Conservation (phyloP, 2,113 vertebrate species). For the Gallinago undulata region DNA sequence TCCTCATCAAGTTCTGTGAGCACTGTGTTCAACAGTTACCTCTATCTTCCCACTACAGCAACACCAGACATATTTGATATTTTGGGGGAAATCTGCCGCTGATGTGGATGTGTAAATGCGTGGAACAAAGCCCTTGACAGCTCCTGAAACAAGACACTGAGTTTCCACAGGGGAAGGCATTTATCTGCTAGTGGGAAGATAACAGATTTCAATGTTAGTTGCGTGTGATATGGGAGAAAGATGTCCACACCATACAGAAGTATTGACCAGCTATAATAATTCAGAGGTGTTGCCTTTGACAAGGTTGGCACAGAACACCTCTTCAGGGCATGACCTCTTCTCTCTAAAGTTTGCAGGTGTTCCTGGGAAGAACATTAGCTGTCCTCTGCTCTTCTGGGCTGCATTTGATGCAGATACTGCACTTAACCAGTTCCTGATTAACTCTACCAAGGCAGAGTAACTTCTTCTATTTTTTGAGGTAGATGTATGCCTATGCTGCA, state of each 20-base stretch:
- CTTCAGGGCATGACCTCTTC: rapidly evolving
- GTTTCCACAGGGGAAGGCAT: not conserved
- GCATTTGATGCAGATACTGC: not conserved
- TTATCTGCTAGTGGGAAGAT: not conserved
- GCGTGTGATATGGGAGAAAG: not conserved
- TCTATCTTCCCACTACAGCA: not conserved
- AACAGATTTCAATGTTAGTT: not conserved
- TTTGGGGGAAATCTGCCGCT: not conserved
- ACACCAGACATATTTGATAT: not conserved
- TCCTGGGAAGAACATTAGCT: not conserved
- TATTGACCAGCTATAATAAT: not conserved
- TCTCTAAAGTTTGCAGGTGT: not conserved
- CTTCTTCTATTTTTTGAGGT: not conserved
- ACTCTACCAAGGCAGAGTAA: not conserved
- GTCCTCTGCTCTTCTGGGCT: not conserved
- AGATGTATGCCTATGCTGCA: not conserved
- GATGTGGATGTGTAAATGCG: not conserved
- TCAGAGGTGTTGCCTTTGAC: not conserved
- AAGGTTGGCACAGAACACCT: not conserved
- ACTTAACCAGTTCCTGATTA: not conserved
- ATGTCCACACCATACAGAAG: rapidly evolving
- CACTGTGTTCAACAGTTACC: not conserved
- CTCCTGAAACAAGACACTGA: not conserved
- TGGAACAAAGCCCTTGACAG: not conserved
- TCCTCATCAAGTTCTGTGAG: not conserved